These are phyloP conservation scores for Euura lappo DNA, from an alignment of 1,140 invertebrate species.

Conservation along the genomic window DNA sequence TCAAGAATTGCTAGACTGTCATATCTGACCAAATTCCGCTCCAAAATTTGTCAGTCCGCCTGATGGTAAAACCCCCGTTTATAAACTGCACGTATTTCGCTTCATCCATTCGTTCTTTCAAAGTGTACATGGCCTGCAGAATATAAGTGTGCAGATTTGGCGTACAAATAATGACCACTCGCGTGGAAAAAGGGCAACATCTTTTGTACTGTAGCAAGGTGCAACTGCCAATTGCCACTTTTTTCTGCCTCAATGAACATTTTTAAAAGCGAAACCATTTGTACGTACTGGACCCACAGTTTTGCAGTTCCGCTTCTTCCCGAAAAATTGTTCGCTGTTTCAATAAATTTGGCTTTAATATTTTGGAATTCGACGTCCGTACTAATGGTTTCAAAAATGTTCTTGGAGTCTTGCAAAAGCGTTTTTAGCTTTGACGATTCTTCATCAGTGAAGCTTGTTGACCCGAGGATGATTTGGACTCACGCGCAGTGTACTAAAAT, in stretches of 20 bases:
- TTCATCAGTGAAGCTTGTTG: background rate
- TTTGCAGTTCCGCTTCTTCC: no score
- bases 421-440: background rate
- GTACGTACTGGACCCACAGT: no score
- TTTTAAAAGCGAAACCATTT: no score
- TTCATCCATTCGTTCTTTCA: no score
- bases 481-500: constrained; percentile 28
- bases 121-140: no score
- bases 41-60: constrained; percentile 46
- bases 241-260: constrained; percentile 39
- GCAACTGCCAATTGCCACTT: constrained; percentile 38
- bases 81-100: no score
- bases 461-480: constrained; percentile 27
- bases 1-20: constrained; percentile 29
- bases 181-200: constrained; percentile 49
- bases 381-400: no score
- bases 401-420: no score
- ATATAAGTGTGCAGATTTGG: no score
- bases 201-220: constrained; percentile 31
- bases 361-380: no score
- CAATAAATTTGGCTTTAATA: no score
- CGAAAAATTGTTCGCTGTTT: no score
- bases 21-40: constrained; percentile 39
- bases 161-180: constrained; percentile 37
- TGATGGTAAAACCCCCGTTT: constrained; percentile 21